phyloP scores from a whole-genome alignment of 2,888 invertebrate species.

The Ceriagrion tenellum region DNA sequence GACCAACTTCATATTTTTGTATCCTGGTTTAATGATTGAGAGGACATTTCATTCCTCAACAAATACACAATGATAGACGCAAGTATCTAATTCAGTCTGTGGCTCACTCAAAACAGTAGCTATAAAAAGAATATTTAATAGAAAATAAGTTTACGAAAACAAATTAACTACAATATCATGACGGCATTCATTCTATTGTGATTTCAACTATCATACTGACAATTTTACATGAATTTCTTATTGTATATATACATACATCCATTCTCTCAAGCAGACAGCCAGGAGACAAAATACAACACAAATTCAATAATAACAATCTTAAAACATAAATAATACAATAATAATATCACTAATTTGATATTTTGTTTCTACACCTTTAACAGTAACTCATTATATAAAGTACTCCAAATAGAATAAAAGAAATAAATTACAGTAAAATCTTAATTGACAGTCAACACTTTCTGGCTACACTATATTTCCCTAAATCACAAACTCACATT shows the following conservation, averaged over 20 bases:
- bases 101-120: constrained; percentile 41
- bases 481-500: constrained; percentile 42
- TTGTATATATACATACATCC: constrained; percentile 45
- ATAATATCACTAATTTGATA: background rate
- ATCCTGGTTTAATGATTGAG: constrained; percentile 28
- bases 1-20: constrained; percentile 49
- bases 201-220: constrained; percentile 43
- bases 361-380: background rate
- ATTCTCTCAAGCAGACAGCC: constrained; percentile 50
- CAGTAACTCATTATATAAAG: constrained; percentile 2
- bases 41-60: constrained; percentile 20
- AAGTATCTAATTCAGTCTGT: constrained; percentile 58
- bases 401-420: constrained; percentile 20
- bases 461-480: constrained; percentile 13
- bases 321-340: constrained; percentile 36
- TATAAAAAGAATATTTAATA: constrained; percentile 51
- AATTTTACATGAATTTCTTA: constrained; percentile 56
- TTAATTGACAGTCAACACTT: constrained; percentile 37
- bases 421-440: constrained; percentile 41
- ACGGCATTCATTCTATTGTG: constrained; percentile 47
- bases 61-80: constrained; percentile 38
- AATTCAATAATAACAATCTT: constrained; percentile 41
- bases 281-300: constrained; percentile 49
- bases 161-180: constrained; percentile 29
- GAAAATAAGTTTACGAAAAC: constrained; percentile 18